Conservation (phyloP, 2,113 vertebrate species). For the Oxygymnocypris stewartii region DNA sequence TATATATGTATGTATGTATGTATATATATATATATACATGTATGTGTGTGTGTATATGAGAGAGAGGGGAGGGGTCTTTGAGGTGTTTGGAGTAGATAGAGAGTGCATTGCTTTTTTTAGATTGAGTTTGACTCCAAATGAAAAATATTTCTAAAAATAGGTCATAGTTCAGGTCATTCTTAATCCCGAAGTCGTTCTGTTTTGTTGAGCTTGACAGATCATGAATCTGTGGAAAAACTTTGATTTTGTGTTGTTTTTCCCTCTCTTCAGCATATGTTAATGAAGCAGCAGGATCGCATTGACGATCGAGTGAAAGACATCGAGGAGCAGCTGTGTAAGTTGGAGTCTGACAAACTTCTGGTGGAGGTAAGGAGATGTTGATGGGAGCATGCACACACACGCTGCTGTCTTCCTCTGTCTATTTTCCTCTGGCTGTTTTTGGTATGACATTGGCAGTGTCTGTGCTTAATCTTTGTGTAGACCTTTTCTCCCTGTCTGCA, state of each 20-base stretch:
- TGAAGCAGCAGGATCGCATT: conserved; percentile 94
- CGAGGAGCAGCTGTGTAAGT: conserved; percentile 93
- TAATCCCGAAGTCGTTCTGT: neutral
- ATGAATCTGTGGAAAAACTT: neutral
- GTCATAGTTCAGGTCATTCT: neutral
- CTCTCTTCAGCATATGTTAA: conserved; percentile 85
- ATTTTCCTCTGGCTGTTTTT: conserved; percentile 18
- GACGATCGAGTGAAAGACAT: conserved; percentile 95
- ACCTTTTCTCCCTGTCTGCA: neutral
- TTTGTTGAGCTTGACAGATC: neutral
- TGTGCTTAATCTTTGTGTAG: neutral
- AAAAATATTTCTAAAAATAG: conserved; percentile 1
- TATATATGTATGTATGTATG: too few relatives aligned
- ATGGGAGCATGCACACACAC: conserved; percentile 30
- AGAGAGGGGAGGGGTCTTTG: conserved; percentile 17
- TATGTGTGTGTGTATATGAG: too few relatives aligned
- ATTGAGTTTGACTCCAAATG: neutral
- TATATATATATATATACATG: too few relatives aligned
- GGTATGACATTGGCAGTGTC: conserved; percentile 22
- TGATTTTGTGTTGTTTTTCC: conserved; percentile 14
- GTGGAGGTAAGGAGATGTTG: conserved; percentile 81
- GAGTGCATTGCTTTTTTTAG: conserved; percentile 20
- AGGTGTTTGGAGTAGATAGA: conserved; percentile 46
- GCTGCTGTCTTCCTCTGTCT: neutral
- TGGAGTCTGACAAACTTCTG: conserved; percentile 93